These are phyloP conservation scores for Phaetusa simplex DNA, from an alignment of 2,113 vertebrate genomes.

Conservation along the genomic window DNA sequence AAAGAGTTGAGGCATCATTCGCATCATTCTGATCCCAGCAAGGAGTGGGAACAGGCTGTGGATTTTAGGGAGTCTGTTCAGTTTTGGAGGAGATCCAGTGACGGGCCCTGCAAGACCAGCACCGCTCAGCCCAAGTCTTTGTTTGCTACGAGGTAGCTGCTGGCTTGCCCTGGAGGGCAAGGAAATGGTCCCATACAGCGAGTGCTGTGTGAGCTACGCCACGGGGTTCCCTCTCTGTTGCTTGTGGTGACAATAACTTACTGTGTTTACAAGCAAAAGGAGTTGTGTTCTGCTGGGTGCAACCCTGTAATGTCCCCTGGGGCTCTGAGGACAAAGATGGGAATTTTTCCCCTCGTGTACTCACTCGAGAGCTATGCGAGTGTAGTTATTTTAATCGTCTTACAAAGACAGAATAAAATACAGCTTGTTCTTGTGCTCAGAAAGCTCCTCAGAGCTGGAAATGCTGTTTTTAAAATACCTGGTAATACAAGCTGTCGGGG, in stretches of 20 bases:
- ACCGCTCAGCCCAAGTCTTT: background rate
- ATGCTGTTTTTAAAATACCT: background rate
- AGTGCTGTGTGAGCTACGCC: background rate
- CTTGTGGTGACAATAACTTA: background rate
- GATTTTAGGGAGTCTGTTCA: background rate
- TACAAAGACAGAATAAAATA: background rate
- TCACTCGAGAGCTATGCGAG: conserved; percentile 1
- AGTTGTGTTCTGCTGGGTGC: background rate
- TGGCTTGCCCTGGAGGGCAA: background rate
- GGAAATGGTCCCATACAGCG: background rate
- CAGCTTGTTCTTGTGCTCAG: background rate
- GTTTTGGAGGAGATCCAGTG: background rate
- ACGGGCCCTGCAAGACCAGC: background rate
- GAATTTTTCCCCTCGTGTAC: background rate
- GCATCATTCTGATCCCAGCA: background rate
- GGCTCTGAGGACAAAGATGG: conserved; percentile 25
- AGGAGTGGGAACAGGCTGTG: background rate
- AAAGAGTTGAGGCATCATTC: background rate
- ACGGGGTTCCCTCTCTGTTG: background rate
- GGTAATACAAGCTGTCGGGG: background rate
- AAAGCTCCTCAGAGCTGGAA: conserved; percentile 23
- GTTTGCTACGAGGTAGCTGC: background rate
- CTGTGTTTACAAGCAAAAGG: conserved; percentile 25
- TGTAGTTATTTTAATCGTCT: conserved; percentile 27
- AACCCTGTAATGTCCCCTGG: background rate